These are phyloP conservation scores for Carabus problematicus DNA, from an alignment of 2,888 invertebrate species.

Conservation along the genomic window DNA sequence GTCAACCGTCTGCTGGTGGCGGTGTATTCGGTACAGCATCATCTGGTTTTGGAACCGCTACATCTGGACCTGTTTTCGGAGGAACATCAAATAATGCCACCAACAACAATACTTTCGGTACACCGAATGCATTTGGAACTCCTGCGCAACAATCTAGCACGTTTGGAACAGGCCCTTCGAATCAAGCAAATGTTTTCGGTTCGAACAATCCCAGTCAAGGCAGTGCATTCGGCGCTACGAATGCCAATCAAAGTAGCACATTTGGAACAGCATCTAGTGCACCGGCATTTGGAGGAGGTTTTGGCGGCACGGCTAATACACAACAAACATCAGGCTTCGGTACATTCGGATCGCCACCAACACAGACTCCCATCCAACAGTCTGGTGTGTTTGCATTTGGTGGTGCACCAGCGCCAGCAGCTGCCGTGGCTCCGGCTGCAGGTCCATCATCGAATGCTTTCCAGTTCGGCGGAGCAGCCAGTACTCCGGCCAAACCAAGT, in stretches of 20 bases:
- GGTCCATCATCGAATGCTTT: conserved; percentile 30
- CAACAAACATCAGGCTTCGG: conserved; percentile 19
- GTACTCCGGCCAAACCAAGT: conserved; percentile 50
- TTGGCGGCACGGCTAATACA: conserved; percentile 22
- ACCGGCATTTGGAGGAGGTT: conserved; percentile 42
- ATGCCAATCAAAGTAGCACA: conserved; percentile 26
- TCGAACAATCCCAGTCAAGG: conserved; percentile 41
- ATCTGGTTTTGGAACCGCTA: conserved; percentile 42
- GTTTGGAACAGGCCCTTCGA: conserved; percentile 23
- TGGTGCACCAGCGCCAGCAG: conserved; percentile 39
- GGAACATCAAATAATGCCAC: conserved; percentile 11
- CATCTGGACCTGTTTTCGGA: conserved; percentile 24
- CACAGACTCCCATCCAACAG: conserved; percentile 28
- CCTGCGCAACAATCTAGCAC: conserved; percentile 23
- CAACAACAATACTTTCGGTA: conserved; percentile 43
- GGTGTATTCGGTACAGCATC: conserved; percentile 55
- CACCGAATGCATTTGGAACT: conserved; percentile 30
- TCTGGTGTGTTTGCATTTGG: conserved; percentile 44
- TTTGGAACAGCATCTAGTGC: conserved; percentile 39
- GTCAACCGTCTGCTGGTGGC: conserved; percentile 58
- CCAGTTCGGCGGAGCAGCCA: conserved; percentile 46
- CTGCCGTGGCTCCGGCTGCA: conserved; percentile 29
- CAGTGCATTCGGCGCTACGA: conserved; percentile 44
- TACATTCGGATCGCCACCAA: conserved; percentile 46
- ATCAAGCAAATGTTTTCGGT: conserved; percentile 44